A percentile compares a stretch with the other conserved stretches of the same genome.
phyloP scores from a whole-genome alignment of 2,797 vertebrate species.

The Microhierax caerulescens region DNA sequence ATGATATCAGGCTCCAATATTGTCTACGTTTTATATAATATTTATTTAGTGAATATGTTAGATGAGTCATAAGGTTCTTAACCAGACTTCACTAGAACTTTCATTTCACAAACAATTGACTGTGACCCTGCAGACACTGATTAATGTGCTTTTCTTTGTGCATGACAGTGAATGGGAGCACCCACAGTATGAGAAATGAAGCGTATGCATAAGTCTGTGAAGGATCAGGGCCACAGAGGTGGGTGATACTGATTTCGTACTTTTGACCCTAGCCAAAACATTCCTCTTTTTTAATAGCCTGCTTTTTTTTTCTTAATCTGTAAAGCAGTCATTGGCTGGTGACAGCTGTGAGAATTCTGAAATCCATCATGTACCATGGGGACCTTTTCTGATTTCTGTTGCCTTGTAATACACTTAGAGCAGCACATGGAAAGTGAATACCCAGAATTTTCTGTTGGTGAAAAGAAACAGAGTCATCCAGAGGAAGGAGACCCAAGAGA shows the following conservation, averaged over 20 bases:
- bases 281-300: neutral
- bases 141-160: neutral
- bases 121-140: neutral
- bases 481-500: constrained; percentile 24
- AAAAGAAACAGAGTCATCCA: constrained; percentile 56
- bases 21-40: neutral
- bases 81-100: neutral
- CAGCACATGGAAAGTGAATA: constrained; percentile 25
- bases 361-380: neutral
- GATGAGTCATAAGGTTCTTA: neutral
- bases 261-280: neutral
- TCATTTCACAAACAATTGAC: neutral
- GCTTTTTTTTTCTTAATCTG: constrained; percentile 34
- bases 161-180: rapidly evolving
- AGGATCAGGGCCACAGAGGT: neutral
- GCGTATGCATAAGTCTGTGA: rapidly evolving
- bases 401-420: constrained; percentile 26
- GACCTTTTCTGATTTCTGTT: constrained; percentile 38
- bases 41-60: neutral
- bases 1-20: neutral
- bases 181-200: neutral
- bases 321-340: constrained; percentile 45
- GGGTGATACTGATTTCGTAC: neutral
- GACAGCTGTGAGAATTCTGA: constrained; percentile 53
- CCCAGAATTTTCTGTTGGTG: constrained; percentile 47